Conservation (phyloP, 1,140 invertebrate species). For the Zaprionus tsacasi region DNA sequence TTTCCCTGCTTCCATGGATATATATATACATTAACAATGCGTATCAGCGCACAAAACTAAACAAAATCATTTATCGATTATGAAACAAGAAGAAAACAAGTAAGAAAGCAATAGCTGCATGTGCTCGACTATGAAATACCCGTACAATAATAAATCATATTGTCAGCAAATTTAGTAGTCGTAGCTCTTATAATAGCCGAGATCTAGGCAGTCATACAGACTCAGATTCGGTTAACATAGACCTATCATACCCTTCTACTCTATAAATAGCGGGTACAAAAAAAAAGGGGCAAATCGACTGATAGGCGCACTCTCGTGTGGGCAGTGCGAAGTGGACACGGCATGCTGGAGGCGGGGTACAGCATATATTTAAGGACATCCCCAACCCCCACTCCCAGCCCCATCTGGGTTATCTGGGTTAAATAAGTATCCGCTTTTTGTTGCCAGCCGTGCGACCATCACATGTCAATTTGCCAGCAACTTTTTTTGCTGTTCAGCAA, state of each 20-base stretch:
- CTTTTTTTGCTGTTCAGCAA: constrained; percentile 16
- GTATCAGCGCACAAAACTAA: constrained; percentile 57
- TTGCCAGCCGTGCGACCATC: constrained; percentile 26
- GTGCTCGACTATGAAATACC: too few relatives aligned
- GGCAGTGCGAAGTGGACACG: constrained; percentile 32
- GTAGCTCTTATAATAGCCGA: too few relatives aligned
- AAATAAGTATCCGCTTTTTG: constrained; percentile 35
- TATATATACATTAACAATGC: constrained; percentile 19
- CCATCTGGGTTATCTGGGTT: constrained; percentile 23
- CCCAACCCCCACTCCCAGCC: background rate
- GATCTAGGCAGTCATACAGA: too few relatives aligned
- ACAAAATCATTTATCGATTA: constrained; percentile 82
- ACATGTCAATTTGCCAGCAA: constrained; percentile 46
- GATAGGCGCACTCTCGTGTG: constrained; percentile 42
- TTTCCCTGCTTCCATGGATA: too few relatives aligned
- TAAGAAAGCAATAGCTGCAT: background rate
- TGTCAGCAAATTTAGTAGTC: too few relatives aligned
- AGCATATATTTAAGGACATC: constrained; percentile 35
- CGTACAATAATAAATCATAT: too few relatives aligned
- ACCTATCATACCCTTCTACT: too few relatives aligned
- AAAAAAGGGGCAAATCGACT: constrained; percentile 49
- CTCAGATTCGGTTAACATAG: too few relatives aligned
- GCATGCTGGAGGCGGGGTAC: background rate
- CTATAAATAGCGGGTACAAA: background rate
- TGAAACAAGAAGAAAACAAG: constrained; percentile 24